Percentiles rank a stretch among this genome's conserved stretches.
Conservation (phyloP, 2,797 vertebrate species). For the Protonibea diacanthus region DNA sequence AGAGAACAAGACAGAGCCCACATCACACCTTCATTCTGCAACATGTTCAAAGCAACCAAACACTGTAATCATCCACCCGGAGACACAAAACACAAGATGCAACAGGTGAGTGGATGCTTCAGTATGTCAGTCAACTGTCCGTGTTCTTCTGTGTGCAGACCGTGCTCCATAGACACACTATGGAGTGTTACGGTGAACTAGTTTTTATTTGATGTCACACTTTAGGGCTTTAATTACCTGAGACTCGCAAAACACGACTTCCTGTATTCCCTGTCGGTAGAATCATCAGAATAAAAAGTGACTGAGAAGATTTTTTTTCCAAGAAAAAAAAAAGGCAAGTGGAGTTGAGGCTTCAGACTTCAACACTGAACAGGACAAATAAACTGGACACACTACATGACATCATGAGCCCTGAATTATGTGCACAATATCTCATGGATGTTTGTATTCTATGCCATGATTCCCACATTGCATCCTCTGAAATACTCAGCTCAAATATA, state of each 20-base stretch:
- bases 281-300: constrained; percentile 38
- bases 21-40: constrained; percentile 11
- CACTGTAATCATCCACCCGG: background rate
- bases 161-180: constrained; percentile 25
- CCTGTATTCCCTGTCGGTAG: constrained; percentile 55
- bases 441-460: constrained; percentile 20
- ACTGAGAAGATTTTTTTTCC: constrained; percentile 10
- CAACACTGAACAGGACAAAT: constrained; percentile 24
- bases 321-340: constrained; percentile 35
- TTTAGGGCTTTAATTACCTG: constrained; percentile 74
- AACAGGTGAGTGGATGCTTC: constrained; percentile 8
- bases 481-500: background rate
- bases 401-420: constrained; percentile 52
- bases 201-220: constrained; percentile 46
- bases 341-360: constrained; percentile 41
- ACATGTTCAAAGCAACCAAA: background rate
- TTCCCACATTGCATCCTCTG: constrained; percentile 48
- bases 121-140: background rate
- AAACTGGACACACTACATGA: constrained; percentile 21
- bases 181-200: constrained; percentile 56
- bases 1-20: constrained; percentile 16
- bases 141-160: constrained; percentile 36
- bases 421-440: constrained; percentile 30
- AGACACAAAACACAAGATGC: constrained; percentile 15
- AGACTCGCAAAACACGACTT: constrained; percentile 70